Evolutionary conservation across 2,113 vertebrate genomes (phyloP), one percentile per base, ranked within the genome.

Genomic region (Burhinus oedicnemus): DNA sequence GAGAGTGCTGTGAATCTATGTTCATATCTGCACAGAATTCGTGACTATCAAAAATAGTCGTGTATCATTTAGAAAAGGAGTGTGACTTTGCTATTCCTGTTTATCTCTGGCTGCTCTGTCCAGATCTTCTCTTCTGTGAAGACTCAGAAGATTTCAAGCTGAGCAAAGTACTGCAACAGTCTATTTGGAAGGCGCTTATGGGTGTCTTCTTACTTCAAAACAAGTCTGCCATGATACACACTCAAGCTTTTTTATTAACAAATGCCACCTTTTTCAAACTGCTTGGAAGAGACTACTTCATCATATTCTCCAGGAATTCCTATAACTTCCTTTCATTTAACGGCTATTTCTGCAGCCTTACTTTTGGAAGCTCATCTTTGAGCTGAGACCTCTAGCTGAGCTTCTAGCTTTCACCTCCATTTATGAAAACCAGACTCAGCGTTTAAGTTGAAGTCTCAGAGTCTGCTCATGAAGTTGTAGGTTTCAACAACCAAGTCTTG

Each of bases 401-500:
- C 29, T 91, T 91, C 47, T 32, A 72, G 69, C 47, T 92, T 87
- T 88, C 88, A 88, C 58, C 82, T 90, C 75, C 49, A 47, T 52
- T 97, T 85, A 51, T 77, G 44, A 94, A 90, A 96, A 79, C 47
- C 57, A 83, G 61, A 92, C 55, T 45, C 29, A 64, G 52, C 29
- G 44, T 64, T 89, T 75, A 75, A 83, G 70, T 45, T 64, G 66
- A 79, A 92, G 54, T 69, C 38, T 85, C 55, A 6, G 52, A 60
- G 62, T 79, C n/a, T 83, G 40, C 44, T 92, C 30, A 77, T 52
- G 30, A 54, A 57, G 21, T 77, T 80, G 75, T 92, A 93, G 52
- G 61, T 76, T 96, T 90, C 92, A 97, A 86, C 82, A 93, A 71
- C 40, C 19, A 52, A 72, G 45, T 83, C 92, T 86, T 72, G 92